Conservation (phyloP, 2,888 invertebrate species). For the Timema podura region DNA sequence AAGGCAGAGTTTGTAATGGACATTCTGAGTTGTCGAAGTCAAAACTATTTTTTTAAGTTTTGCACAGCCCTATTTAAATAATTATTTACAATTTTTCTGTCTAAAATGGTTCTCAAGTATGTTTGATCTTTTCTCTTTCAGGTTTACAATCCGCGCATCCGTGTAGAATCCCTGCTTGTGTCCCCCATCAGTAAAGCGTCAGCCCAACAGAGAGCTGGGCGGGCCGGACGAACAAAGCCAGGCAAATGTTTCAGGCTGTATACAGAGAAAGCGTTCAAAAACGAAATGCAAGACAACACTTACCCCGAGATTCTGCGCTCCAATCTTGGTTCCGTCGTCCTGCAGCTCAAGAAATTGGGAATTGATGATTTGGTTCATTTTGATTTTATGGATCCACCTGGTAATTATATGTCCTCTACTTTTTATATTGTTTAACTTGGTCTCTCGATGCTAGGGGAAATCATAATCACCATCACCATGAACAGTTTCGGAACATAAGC, state of each 20-base stretch:
- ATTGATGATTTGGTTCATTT: constrained; percentile 99
- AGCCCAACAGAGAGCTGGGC: constrained; percentile 95
- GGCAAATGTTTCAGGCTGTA: constrained; percentile 97
- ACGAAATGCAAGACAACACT: constrained; percentile 99
- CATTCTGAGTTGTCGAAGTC: too few relatives aligned
- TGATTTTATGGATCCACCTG: constrained; percentile 99
- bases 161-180: constrained; percentile 95
- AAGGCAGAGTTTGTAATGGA: too few relatives aligned
- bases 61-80: too few relatives aligned
- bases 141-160: constrained; percentile 81
- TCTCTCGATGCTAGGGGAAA: too few relatives aligned
- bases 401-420: constrained; percentile 37
- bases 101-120: neutral
- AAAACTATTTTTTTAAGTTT: too few relatives aligned
- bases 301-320: constrained; percentile 94
- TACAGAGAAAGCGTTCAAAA: constrained; percentile 92
- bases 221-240: constrained; percentile 96
- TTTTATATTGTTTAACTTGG: neutral
- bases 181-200: constrained; percentile 99
- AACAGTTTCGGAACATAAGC: too few relatives aligned
- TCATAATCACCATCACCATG: too few relatives aligned
- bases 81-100: too few relatives aligned
- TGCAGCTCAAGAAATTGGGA: constrained; percentile 96
- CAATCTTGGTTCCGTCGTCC: constrained; percentile 93
- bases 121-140: constrained; percentile 34